phyloP scores from a whole-genome alignment of 2,888 invertebrate species.

The Microctonus brassicae region DNA sequence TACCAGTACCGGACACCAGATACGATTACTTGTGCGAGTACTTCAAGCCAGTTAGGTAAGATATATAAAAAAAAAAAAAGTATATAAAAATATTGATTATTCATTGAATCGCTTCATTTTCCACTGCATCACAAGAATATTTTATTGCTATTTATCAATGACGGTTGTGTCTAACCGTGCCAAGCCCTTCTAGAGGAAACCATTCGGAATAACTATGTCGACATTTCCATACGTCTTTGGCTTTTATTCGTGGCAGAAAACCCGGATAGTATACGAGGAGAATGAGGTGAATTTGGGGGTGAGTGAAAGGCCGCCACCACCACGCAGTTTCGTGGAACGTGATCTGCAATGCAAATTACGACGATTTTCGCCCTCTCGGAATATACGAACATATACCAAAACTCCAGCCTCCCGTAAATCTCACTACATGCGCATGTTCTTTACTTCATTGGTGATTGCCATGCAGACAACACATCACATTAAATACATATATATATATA shows the following conservation, averaged over 20 bases:
- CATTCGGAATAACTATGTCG: constrained; percentile 65
- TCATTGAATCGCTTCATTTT: not conserved
- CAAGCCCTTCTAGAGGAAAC: constrained; percentile 60
- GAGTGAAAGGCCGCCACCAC: constrained; percentile 47
- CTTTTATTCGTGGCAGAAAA: constrained; percentile 56
- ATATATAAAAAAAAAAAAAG: not conserved
- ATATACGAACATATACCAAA: constrained; percentile 47
- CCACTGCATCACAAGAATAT: constrained; percentile 47
- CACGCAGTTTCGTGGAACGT: constrained; percentile 53
- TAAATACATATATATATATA: not conserved
- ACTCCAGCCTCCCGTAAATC: constrained; percentile 42
- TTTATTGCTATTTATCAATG: constrained; percentile 51
- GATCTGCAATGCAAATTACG: constrained; percentile 68
- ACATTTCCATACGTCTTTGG: constrained; percentile 66
- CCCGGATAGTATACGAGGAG: not conserved
- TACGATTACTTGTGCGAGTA: constrained; percentile 94
- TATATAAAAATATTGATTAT: not conserved
- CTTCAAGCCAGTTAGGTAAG: constrained; percentile 93
- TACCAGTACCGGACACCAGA: constrained; percentile 95
- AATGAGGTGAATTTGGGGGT: not conserved
- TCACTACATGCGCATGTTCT: constrained; percentile 24
- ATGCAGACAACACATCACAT: constrained; percentile 19
- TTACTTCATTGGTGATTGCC: constrained; percentile 19
- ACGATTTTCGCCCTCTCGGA: constrained; percentile 51
- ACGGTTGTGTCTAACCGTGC: constrained; percentile 46